Percentiles rank a stretch among this genome's conserved stretches.
phyloP scores from a whole-genome alignment of 2,888 invertebrate species.

The Taphrorychus bicolor region DNA sequence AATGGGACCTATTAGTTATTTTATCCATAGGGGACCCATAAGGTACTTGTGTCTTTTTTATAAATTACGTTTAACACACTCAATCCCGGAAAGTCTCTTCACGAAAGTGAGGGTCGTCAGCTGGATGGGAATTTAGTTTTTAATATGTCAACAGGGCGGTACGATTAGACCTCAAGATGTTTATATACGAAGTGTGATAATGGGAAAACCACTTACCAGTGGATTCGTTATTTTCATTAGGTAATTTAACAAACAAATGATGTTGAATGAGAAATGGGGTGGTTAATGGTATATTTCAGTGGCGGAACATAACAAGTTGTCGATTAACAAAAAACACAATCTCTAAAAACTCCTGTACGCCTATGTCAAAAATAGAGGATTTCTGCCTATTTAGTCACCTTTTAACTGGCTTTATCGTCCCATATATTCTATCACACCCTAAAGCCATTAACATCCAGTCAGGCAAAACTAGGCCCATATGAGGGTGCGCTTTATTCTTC shows the following conservation, averaged over 20 bases:
- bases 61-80: background rate
- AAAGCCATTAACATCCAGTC: slow-evolving; percentile 22
- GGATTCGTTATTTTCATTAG: background rate
- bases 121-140: background rate
- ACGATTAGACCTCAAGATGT: too few relatives aligned
- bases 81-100: background rate
- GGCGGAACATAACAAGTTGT: too few relatives aligned
- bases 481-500: slow-evolving; percentile 14
- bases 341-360: background rate
- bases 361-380: background rate
- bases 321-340: too few relatives aligned
- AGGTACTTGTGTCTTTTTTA: background rate
- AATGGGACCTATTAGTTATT: slow-evolving; percentile 9
- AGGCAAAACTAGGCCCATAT: slow-evolving; percentile 17
- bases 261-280: background rate
- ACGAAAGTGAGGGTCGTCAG: too few relatives aligned
- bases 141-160: background rate
- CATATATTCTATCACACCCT: slow-evolving; percentile 24
- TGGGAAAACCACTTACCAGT: background rate
- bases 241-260: background rate
- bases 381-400: slow-evolving; percentile 10
- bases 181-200: background rate
- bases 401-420: slow-evolving; percentile 15
- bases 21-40: slow-evolving; percentile 2
- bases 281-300: too few relatives aligned